These are phyloP conservation scores for Drosophila merina DNA, from an alignment of 2,888 invertebrate genomes.

Conservation along the genomic window DNA sequence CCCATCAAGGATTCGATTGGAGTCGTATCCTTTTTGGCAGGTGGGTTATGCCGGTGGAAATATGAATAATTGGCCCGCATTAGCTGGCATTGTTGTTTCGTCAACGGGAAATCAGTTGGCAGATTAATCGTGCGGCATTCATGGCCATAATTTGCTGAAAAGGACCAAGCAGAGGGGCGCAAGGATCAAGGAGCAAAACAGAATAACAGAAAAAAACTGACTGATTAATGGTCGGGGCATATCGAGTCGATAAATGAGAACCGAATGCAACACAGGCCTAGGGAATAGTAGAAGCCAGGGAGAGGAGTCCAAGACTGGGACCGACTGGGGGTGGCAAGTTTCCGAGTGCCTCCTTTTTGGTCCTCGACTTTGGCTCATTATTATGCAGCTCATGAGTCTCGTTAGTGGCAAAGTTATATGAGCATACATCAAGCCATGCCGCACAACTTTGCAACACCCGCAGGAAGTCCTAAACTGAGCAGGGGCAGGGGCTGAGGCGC, in stretches of 20 bases:
- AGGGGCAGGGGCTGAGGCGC: background rate
- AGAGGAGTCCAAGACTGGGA: no score
- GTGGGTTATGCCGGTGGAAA: slow-evolving; percentile 27
- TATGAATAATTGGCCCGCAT: slow-evolving; percentile 76
- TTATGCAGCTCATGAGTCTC: slow-evolving; percentile 78
- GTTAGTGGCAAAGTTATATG: slow-evolving; percentile 78
- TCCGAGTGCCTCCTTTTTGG: slow-evolving; percentile 3
- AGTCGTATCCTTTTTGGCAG: background rate
- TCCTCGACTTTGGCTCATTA: slow-evolving; percentile 59
- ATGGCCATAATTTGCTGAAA: slow-evolving; percentile 32
- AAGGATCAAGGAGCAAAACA: background rate
- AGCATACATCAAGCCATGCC: slow-evolving; percentile 71
- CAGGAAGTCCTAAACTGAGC: slow-evolving; percentile 23
- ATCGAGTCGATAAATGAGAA: slow-evolving; percentile 49
- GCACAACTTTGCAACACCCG: slow-evolving; percentile 72
- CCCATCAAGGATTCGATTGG: background rate
- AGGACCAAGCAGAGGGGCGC: background rate
- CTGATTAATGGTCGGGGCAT: slow-evolving; percentile 63
- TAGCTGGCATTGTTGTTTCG: slow-evolving; percentile 76
- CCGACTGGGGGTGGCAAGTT: no score
- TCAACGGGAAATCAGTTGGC: slow-evolving; percentile 77
- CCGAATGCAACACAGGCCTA: slow-evolving; percentile 4
- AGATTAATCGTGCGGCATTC: slow-evolving; percentile 76
- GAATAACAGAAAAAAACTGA: slow-evolving; percentile 1
- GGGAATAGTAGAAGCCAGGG: background rate